Evolutionary conservation across 2,113 vertebrate genomes (phyloP).

Genomic region (Psittacus erithacus): DNA sequence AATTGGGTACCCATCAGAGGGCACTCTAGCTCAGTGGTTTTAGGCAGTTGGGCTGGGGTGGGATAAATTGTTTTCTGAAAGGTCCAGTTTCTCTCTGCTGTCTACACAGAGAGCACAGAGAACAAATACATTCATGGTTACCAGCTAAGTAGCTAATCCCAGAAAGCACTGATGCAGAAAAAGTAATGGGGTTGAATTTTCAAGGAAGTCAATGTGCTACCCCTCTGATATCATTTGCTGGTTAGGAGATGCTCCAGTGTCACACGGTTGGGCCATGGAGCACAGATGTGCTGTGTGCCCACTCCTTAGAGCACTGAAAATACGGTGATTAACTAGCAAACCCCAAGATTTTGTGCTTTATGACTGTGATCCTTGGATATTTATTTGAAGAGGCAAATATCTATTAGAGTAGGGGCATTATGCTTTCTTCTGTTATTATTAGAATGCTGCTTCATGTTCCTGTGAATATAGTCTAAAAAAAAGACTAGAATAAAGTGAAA

Average conservation of each 20-base stretch:
- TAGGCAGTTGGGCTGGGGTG: background rate
- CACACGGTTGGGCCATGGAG: background rate
- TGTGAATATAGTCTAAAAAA: background rate
- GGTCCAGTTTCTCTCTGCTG: background rate
- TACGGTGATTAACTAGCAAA: background rate
- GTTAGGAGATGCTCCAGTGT: background rate
- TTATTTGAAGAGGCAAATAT: background rate
- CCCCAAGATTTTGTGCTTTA: background rate
- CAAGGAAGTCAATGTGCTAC: background rate
- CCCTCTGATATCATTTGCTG: background rate
- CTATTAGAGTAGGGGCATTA: background rate
- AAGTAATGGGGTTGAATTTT: background rate
- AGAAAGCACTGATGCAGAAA: background rate
- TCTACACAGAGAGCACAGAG: background rate
- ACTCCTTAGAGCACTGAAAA: background rate
- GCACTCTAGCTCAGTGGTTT: background rate
- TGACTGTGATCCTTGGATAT: background rate
- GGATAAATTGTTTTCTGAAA: background rate
- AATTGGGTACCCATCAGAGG: constrained; percentile 1
- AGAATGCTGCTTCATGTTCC: background rate
- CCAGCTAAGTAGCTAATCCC: background rate
- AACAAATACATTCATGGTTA: background rate
- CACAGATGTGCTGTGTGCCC: background rate
- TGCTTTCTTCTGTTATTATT: background rate
- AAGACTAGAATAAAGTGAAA: background rate